phyloP scores from a whole-genome alignment of 2,113 vertebrate species.

The Labrus mixtus region DNA sequence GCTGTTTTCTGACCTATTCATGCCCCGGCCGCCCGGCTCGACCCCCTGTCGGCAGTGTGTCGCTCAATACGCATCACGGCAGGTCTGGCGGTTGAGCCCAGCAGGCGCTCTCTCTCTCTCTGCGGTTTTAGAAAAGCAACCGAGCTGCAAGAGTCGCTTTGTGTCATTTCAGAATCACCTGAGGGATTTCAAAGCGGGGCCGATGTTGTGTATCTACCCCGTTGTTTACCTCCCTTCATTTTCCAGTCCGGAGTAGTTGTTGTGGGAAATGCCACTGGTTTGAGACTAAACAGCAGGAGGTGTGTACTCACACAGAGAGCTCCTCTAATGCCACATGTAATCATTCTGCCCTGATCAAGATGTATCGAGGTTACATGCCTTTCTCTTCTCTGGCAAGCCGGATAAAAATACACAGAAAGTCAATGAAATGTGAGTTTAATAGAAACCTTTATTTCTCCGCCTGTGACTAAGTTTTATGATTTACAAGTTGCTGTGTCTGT shows the following conservation, averaged over 20 bases:
- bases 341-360: conserved; percentile 41
- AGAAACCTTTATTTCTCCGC: conserved; percentile 14
- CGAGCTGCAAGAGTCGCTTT: conserved; percentile 59
- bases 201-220: conserved; percentile 36
- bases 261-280: conserved; percentile 65
- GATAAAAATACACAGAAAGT: conserved; percentile 10
- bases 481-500: conserved; percentile 45
- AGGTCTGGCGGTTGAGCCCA: conserved; percentile 50
- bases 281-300: conserved; percentile 64
- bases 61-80: conserved; percentile 64
- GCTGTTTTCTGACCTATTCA: conserved; percentile 64
- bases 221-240: conserved; percentile 64
- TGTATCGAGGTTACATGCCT: conserved; percentile 31
- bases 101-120: conserved; percentile 45
- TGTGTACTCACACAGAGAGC: conserved; percentile 40
- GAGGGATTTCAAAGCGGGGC: conserved; percentile 41
- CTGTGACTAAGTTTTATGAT: conserved; percentile 42
- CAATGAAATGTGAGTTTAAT: conserved; percentile 25
- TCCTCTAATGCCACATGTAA: conserved; percentile 42
- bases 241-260: conserved; percentile 50
- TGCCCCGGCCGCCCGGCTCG: conserved; percentile 51
- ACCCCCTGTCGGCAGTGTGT: conserved; percentile 45
- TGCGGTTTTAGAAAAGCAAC: conserved; percentile 46
- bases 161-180: conserved; percentile 58
- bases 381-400: conserved; percentile 23